These are phyloP conservation scores for Nephrotoma flavescens DNA, from an alignment of 2,888 invertebrate species.

Conservation along the genomic window DNA sequence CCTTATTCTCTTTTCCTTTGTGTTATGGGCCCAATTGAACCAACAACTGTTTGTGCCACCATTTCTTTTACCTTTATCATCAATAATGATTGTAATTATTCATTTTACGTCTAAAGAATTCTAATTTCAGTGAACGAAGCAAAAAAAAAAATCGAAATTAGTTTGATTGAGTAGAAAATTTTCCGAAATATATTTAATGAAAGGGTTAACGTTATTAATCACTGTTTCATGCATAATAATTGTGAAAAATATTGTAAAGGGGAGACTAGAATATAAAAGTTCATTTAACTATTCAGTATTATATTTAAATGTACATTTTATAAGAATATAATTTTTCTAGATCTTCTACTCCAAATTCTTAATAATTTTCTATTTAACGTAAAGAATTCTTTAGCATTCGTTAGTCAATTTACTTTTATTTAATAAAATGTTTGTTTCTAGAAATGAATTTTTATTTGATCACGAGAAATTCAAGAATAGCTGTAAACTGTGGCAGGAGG, in stretches of 20 bases:
- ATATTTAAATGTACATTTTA: too few species aligned
- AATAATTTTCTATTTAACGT: too few species aligned
- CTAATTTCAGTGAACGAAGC: not conserved
- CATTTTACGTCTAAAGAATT: not conserved
- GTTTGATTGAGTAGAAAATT: not conserved
- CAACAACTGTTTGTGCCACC: not conserved
- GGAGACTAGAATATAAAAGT: not conserved
- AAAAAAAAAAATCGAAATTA: not conserved
- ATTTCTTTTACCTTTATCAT: not conserved
- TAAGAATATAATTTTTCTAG: too few species aligned
- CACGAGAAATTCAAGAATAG: not conserved
- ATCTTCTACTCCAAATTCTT: too few species aligned
- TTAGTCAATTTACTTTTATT: not conserved
- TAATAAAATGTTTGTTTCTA: not conserved
- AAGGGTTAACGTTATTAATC: not conserved
- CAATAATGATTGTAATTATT: not conserved
- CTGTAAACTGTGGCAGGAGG: not conserved
- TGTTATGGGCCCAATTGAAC: not conserved
- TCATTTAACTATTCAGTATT: too few species aligned
- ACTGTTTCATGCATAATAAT: not conserved
- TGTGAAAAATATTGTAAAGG: not conserved
- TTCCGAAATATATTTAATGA: not conserved
- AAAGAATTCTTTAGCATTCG: not conserved
- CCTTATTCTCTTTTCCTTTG: not conserved
- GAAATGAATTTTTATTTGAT: not conserved